phyloP scores from a whole-genome alignment of 2,888 invertebrate genomes.

The Eustalomyia histrio region DNA sequence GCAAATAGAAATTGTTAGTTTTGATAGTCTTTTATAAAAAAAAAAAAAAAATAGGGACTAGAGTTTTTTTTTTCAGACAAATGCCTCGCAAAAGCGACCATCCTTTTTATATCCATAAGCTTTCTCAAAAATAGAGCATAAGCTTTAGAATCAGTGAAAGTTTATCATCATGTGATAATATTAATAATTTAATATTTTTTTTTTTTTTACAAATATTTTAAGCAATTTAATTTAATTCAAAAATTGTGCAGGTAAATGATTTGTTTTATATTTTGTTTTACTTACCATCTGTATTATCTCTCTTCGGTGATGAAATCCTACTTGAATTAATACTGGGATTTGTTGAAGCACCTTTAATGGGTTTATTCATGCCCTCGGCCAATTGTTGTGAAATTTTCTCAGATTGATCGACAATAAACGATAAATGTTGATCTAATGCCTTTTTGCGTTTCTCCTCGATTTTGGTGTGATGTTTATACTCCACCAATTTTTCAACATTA shows the following conservation, averaged over 20 bases:
- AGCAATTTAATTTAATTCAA: too few relatives aligned
- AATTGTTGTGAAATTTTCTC: constrained; percentile 96
- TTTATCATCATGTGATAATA: constrained; percentile 74
- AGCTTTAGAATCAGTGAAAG: constrained; percentile 74
- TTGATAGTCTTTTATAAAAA: too few relatives aligned
- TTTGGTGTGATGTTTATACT: constrained; percentile 94
- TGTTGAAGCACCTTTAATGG: constrained; percentile 72
- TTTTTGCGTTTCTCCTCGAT: constrained; percentile 96
- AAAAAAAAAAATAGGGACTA: too few relatives aligned
- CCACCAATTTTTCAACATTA: constrained; percentile 97
- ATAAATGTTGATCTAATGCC: constrained; percentile 96
- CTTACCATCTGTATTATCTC: constrained; percentile 81
- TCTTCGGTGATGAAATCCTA: constrained; percentile 79
- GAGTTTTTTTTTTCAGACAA: constrained; percentile 76
- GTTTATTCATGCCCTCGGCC: constrained; percentile 90
- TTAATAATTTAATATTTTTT: background rate
- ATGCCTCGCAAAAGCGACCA: constrained; percentile 79
- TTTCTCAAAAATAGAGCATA: constrained; percentile 75
- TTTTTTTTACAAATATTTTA: too few relatives aligned
- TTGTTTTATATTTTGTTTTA: background rate
- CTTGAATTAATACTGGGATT: constrained; percentile 80
- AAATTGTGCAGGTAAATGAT: too few relatives aligned
- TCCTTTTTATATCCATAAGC: constrained; percentile 68
- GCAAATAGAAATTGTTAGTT: background rate
- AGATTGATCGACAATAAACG: constrained; percentile 98